Base-by-base conservation (phyloP, 2,113 vertebrate species). In the Prunella fulvescens region DNA sequence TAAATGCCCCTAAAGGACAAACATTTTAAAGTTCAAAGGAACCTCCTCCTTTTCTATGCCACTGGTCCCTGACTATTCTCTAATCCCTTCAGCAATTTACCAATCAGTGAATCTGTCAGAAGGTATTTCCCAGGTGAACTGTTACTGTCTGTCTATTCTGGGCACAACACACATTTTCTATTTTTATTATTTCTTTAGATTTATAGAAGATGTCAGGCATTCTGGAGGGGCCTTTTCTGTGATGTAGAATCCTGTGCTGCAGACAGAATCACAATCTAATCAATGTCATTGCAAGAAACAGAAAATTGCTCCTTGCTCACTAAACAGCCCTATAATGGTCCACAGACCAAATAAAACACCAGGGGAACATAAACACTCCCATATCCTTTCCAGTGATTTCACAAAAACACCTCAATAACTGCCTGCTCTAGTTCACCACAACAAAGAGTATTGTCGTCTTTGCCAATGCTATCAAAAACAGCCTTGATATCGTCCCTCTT, bases 161-260 rank as follows among this genome's bases (percentile, higher is more conserved):
- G 58, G 67, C 51, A 80, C 65, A 84, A 66, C 66, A 67, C 10
- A n/a, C 5, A 44, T 81, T 64, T 88, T 64, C 80, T 71, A 23
- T 29, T 67, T 93, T 76, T 76, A 79, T 92, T 92, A 78, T 93
- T 94, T 84, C 72, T 78, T 94, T 40, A 71, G 77, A 92, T 91
- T 93, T 91, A 78, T 44, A 88, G 48, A 56, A 51, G 58, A 37
- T 69, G 22, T 83, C 86, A 93, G 65, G 35, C 44, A 78, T 64
- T 94, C 88, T 29, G 0, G 47, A 73, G 79, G 35, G 76, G 26
- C 44, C 54, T 92, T 64, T 88, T 64, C 40, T 54, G 48, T n/a
- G 23, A 17, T 35, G 14, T 58, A 57, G 15, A 76, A 35, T 47
- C 42, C 48, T 83, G n/a, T 56, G 11, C 56, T 70, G 65, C 31